Conservation (phyloP, 2,888 invertebrate species). For the Eurytoma californica region DNA sequence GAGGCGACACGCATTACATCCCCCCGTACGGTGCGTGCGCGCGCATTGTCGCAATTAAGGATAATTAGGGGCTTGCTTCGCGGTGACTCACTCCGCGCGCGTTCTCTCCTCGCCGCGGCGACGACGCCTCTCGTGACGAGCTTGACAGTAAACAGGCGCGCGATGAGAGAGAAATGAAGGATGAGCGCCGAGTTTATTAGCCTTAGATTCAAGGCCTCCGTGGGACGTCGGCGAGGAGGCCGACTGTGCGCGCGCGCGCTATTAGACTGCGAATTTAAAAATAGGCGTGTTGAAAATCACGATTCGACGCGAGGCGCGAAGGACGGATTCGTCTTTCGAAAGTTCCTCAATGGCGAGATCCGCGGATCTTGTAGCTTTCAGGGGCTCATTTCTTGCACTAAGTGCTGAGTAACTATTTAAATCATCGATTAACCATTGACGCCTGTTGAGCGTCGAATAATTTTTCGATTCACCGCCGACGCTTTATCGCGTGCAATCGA, state of each 20-base stretch:
- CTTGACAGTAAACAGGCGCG: conserved; percentile 36
- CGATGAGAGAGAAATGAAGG: conserved; percentile 8
- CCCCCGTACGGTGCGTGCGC: not conserved
- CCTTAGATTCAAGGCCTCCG: conserved; percentile 16
- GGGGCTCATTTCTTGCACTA: too few species aligned
- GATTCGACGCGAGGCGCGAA: not conserved
- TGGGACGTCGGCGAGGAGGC: not conserved
- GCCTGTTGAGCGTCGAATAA: too few species aligned
- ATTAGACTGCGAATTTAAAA: conserved; percentile 5
- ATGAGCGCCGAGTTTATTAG: conserved; percentile 22
- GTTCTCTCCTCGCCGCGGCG: not conserved
- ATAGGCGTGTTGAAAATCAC: not conserved
- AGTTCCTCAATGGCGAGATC: too few species aligned
- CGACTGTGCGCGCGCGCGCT: not conserved
- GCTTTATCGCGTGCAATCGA: too few species aligned
- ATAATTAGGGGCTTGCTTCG: conserved; percentile 60
- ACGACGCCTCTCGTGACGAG: conserved; percentile 29
- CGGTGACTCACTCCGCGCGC: not conserved
- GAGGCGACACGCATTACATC: not conserved
- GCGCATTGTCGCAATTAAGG: conserved; percentile 65
- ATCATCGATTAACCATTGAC: too few species aligned
- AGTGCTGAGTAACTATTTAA: too few species aligned
- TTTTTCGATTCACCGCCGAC: too few species aligned
- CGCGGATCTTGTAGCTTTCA: not conserved
- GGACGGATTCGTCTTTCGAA: too few species aligned